A percentile compares a stretch with the other conserved stretches of the same genome.
Evolutionary conservation across 2,113 vertebrate genomes (phyloP).

Genomic region (Cnemophilus loriae): DNA sequence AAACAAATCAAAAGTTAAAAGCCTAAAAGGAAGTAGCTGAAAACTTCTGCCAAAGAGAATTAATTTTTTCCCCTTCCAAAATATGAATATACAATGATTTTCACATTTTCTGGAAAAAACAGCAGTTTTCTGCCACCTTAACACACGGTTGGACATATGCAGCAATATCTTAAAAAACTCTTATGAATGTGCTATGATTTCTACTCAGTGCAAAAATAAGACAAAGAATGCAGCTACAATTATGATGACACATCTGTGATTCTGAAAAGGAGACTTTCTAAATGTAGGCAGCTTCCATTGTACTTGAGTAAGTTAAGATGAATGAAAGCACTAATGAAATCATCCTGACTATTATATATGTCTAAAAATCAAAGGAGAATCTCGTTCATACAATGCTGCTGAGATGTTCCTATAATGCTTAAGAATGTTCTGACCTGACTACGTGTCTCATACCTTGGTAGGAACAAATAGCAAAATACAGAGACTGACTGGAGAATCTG

Average conservation of each 20-base stretch:
- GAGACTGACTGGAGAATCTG: background rate
- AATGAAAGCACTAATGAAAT: slow-evolving; percentile 38
- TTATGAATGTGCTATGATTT: background rate
- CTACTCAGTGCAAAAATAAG: background rate
- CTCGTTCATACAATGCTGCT: background rate
- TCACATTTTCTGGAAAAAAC: background rate
- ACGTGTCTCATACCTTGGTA: background rate
- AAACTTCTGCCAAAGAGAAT: background rate
- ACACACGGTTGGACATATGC: background rate
- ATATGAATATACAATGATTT: background rate
- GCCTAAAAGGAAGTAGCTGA: background rate
- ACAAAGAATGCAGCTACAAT: background rate
- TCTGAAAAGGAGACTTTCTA: background rate
- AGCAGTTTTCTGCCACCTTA: background rate
- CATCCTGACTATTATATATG: background rate
- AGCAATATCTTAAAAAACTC: background rate
- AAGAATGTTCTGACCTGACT: background rate
- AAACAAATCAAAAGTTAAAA: background rate
- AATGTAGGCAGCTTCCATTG: slow-evolving; percentile 4
- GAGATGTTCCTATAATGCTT: background rate
- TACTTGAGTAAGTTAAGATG: background rate
- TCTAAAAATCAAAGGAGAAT: background rate
- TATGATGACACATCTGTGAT: slow-evolving; percentile 11
- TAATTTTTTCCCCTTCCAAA: background rate
- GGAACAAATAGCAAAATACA: background rate